Conservation (phyloP, 1,140 invertebrate species). For the Sesamia nonagrioides region DNA sequence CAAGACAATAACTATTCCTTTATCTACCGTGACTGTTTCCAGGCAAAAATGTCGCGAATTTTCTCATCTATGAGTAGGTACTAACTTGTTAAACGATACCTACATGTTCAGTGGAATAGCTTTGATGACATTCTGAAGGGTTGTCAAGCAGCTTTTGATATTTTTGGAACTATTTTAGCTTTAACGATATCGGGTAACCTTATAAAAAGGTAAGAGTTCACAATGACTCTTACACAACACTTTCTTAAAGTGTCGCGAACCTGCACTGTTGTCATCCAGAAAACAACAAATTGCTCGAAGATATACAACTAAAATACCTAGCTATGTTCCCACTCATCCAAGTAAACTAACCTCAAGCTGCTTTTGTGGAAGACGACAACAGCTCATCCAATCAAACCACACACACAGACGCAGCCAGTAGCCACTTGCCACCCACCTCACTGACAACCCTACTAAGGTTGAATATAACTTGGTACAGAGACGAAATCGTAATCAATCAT, state of each 20-base stretch:
- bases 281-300: background rate
- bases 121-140: conserved; percentile 10
- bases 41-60: background rate
- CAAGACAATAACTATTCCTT: background rate
- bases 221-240: too few relatives aligned
- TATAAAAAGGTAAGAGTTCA: too few relatives aligned
- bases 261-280: background rate
- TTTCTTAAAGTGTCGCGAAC: background rate
- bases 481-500: conserved; percentile 50
- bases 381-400: background rate
- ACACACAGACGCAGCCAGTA: background rate
- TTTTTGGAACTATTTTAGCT: too few relatives aligned
- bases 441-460: conserved; percentile 19
- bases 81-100: background rate
- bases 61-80: too few relatives aligned
- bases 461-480: conserved; percentile 6
- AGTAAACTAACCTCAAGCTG: background rate
- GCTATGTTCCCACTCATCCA: background rate
- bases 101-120: background rate
- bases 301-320: background rate
- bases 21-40: background rate
- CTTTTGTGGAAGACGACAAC: conserved; percentile 17
- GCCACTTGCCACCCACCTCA: background rate
- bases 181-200: too few relatives aligned
- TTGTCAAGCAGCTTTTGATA: background rate